Conservation (phyloP, 1,140 invertebrate species). For the Reticulitermes speratus region DNA sequence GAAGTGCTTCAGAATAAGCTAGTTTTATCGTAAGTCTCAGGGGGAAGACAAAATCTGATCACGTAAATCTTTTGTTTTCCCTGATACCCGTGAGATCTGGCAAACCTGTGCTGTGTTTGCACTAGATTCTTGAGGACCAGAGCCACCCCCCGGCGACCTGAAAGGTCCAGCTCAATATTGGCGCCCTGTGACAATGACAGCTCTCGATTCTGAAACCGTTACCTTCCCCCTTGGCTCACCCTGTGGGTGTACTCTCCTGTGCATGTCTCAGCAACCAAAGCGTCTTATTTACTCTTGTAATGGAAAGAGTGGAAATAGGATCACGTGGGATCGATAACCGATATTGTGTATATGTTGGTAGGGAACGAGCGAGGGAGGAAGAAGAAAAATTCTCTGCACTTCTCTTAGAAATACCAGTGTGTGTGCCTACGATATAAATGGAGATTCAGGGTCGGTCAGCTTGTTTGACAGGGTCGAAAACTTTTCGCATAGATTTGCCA, state of each 20-base stretch:
- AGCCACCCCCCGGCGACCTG: not conserved
- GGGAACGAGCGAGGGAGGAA: not conserved
- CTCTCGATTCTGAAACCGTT: not conserved
- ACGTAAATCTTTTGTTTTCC: constrained; percentile 4
- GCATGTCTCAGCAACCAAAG: not conserved
- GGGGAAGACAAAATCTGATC: constrained; percentile 7
- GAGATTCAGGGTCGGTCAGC: not conserved
- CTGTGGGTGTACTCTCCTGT: not conserved
- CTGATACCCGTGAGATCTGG: constrained; percentile 3
- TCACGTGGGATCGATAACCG: not conserved
- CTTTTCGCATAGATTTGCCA: not conserved
- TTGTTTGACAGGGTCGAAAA: not conserved
- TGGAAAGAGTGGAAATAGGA: constrained; percentile 14
- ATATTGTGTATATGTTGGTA: not conserved
- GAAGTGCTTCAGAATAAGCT: not conserved
- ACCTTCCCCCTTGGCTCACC: not conserved
- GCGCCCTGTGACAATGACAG: constrained; percentile 3
- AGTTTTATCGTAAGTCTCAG: not conserved
- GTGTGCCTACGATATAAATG: not conserved
- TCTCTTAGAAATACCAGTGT: not conserved
- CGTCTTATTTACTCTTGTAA: constrained; percentile 13
- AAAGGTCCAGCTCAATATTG: not conserved
- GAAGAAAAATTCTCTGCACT: not conserved
- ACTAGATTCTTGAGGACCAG: not conserved
- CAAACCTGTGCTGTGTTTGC: not conserved